phyloP scores from a whole-genome alignment of 1,140 invertebrate species.

The Teleopsis dalmanni region DNA sequence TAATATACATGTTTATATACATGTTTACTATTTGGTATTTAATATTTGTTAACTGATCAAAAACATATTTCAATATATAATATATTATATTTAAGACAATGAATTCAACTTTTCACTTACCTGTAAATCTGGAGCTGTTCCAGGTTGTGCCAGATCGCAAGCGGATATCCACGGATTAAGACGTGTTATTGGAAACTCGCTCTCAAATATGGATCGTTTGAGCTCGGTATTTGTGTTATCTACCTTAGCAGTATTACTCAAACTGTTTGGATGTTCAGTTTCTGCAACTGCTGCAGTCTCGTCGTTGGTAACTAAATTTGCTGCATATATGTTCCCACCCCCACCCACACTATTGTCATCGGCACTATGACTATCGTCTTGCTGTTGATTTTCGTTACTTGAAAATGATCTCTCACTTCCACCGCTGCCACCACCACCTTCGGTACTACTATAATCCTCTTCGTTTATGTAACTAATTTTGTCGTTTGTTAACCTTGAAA shows the following conservation, averaged over 20 bases:
- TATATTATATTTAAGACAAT: no score
- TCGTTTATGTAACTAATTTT: constrained; percentile 16
- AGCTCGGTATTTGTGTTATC: not conserved
- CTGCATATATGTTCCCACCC: not conserved
- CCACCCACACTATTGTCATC: not conserved
- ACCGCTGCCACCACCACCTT: constrained; percentile 9
- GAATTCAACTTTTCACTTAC: no score
- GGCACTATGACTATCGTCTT: not conserved
- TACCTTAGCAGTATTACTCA: constrained; percentile 3
- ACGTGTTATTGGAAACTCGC: constrained; percentile 44
- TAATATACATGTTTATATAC: no score
- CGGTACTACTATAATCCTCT: constrained; percentile 7
- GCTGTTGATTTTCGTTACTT: not conserved
- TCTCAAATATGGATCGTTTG: constrained; percentile 12
- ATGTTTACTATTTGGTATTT: no score
- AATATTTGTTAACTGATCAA: no score
- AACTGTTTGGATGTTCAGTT: constrained; percentile 1
- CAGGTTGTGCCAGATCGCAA: constrained; percentile 62
- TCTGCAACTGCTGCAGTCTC: constrained; percentile 14
- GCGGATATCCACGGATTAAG: constrained; percentile 69
- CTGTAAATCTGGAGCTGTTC: constrained; percentile 50
- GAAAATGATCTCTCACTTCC: not conserved
- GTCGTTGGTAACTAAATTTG: constrained; percentile 19
- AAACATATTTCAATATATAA: no score
- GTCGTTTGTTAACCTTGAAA: constrained; percentile 34